phyloP scores from a whole-genome alignment of 2,113 vertebrate genomes.

The Calidris pugnax region DNA sequence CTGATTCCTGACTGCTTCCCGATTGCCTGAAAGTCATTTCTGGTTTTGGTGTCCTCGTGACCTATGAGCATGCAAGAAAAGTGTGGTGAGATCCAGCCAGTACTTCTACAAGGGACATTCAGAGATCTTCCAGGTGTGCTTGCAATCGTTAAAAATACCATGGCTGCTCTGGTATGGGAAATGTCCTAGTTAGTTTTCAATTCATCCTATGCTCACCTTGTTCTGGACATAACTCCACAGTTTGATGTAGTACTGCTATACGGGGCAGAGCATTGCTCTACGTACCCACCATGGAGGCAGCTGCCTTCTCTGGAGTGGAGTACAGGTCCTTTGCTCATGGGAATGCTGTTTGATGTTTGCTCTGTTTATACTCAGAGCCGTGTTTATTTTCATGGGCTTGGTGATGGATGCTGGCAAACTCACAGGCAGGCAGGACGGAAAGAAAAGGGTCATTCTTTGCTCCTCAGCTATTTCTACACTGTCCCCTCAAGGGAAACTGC shows the following conservation, averaged over 20 bases:
- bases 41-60: background rate
- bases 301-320: background rate
- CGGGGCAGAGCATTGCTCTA: background rate
- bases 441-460: slow-evolving; percentile 62
- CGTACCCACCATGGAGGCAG: background rate
- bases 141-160: background rate
- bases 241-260: background rate
- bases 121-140: background rate
- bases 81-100: background rate
- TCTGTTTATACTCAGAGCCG: background rate
- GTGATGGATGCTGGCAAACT: slow-evolving; percentile 54
- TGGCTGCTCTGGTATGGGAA: background rate
- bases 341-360: slow-evolving; percentile 13
- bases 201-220: background rate
- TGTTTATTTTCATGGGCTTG: slow-evolving; percentile 50
- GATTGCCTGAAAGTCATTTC: background rate
- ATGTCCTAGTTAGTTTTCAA: rapidly evolving
- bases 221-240: background rate
- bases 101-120: background rate
- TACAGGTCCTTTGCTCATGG: background rate
- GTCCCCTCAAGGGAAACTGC: background rate
- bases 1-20: background rate
- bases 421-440: background rate
- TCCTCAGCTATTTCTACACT: slow-evolving; percentile 39
- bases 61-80: background rate